These are phyloP conservation scores for Carduelis carduelis DNA, from an alignment of 2,797 vertebrate species.

Conservation along the genomic window DNA sequence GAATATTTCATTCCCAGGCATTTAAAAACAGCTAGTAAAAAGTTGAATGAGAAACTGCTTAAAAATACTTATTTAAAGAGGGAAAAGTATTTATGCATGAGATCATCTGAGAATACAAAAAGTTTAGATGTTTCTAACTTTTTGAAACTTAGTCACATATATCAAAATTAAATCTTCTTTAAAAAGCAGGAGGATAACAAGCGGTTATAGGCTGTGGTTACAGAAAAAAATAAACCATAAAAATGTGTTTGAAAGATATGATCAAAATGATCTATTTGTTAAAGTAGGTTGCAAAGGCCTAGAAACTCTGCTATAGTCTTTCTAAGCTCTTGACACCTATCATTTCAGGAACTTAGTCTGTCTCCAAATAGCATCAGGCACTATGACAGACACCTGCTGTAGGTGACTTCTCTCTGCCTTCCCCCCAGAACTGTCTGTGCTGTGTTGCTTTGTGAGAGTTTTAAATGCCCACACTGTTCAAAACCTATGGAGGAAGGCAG, in stretches of 20 bases:
- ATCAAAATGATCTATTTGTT: neutral
- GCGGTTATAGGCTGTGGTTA: neutral
- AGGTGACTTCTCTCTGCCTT: neutral
- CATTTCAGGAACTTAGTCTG: neutral
- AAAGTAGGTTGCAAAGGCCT: neutral
- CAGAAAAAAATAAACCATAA: neutral
- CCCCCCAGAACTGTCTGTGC: neutral
- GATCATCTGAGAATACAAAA: neutral
- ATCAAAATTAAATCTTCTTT: neutral
- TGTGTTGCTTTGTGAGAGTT: neutral
- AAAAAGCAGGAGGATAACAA: neutral
- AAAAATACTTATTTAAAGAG: neutral
- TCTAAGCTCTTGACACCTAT: neutral
- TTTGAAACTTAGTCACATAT: neutral
- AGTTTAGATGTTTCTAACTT: neutral
- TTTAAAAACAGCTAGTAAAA: slow-evolving; percentile 38
- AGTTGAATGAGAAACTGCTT: neutral
- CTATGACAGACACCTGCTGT: neutral
- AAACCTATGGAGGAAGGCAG: neutral
- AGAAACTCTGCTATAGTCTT: neutral
- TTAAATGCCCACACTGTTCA: neutral
- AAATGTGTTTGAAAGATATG: neutral
- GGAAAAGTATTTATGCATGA: neutral
- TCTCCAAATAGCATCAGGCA: neutral
- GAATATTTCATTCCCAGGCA: neutral